Conservation (phyloP, 2,113 vertebrate species). For the Acinonyx jubatus region DNA sequence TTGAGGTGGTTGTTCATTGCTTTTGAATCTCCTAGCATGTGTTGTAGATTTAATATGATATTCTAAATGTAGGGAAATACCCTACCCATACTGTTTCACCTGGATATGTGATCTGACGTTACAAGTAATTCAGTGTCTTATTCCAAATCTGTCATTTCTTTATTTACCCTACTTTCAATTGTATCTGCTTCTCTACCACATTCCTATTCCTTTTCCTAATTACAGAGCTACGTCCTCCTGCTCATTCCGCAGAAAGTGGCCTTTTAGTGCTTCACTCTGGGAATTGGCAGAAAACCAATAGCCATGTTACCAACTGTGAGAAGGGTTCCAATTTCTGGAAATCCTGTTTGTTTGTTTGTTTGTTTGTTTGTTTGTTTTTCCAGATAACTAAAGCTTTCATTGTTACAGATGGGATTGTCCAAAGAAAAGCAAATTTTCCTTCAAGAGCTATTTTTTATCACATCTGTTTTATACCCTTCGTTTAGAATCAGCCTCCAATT, state of each 20-base stretch:
- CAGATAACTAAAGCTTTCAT: neutral
- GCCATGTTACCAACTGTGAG: neutral
- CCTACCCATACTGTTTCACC: neutral
- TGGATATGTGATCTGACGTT: neutral
- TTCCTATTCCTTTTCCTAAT: neutral
- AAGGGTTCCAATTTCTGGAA: neutral
- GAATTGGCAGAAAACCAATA: slow-evolving; percentile 12
- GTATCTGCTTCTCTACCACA: neutral
- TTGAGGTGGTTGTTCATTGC: neutral
- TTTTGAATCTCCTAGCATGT: neutral
- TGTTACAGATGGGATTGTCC: neutral
- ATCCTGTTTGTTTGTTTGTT: neutral
- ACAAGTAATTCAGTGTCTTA: neutral
- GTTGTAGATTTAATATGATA: neutral
- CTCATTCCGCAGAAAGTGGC: neutral
- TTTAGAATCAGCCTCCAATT: neutral
- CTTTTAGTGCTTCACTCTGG: neutral
- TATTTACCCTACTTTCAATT: neutral
- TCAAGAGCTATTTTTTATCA: neutral
- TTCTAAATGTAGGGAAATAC: neutral
- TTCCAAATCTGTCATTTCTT: neutral
- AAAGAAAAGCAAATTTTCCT: neutral
- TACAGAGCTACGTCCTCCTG: neutral
- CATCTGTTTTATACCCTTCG: neutral
- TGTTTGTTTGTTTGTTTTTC: neutral